Conservation (phyloP, 2,888 invertebrate species). For the Euclidia mi region DNA sequence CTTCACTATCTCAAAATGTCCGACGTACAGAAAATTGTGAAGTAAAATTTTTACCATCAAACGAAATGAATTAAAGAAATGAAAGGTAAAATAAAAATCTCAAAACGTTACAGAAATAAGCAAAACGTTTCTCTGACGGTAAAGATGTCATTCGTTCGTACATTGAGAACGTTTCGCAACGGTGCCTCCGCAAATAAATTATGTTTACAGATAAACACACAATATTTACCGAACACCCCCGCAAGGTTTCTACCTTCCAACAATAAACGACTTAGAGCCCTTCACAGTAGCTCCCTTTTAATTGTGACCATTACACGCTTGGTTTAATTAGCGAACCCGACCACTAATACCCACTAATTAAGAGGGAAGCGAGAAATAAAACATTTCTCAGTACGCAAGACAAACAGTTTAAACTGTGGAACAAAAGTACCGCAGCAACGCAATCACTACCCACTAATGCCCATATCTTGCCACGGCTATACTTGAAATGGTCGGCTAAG, state of each 20-base stretch:
- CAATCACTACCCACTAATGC: background rate
- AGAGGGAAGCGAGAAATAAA: constrained; percentile 49
- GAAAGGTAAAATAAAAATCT: background rate
- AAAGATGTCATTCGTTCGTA: constrained; percentile 8
- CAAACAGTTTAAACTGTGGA: constrained; percentile 30
- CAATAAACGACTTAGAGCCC: constrained; percentile 53
- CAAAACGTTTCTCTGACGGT: background rate
- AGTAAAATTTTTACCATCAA: too few species aligned
- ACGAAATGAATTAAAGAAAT: too few species aligned
- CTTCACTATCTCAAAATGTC: too few species aligned
- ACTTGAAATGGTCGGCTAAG: background rate
- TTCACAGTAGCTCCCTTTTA: constrained; percentile 55
- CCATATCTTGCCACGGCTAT: background rate
- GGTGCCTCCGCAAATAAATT: constrained; percentile 12
- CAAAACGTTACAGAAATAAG: background rate
- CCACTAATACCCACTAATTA: constrained; percentile 62
- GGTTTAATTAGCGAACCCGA: constrained; percentile 58
- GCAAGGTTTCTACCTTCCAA: constrained; percentile 39
- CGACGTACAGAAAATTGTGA: too few species aligned
- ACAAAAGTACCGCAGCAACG: background rate
- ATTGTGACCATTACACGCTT: constrained; percentile 63
- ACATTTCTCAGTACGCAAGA: constrained; percentile 41
- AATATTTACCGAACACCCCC: constrained; percentile 21
- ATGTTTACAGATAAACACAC: constrained; percentile 16
- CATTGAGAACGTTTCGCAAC: background rate